Evolutionary conservation across 2,797 vertebrate genomes (phyloP).

Genomic region (Tarsius wallacei): DNA sequence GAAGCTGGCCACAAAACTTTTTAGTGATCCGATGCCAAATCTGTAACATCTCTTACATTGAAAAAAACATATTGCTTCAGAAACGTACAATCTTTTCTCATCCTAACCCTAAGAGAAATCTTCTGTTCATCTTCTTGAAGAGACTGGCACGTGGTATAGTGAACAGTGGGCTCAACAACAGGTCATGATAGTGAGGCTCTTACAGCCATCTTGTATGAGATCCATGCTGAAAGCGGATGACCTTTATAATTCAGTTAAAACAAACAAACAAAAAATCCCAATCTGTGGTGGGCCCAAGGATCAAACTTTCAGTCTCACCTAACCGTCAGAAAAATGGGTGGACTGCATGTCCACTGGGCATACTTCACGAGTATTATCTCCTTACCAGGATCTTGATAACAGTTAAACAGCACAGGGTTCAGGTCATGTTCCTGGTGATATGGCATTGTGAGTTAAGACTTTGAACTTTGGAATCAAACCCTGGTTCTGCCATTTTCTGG

Average conservation of each 20-base stretch:
- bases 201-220: background rate
- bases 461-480: slow-evolving; percentile 45
- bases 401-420: background rate
- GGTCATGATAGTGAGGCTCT: background rate
- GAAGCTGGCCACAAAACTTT: background rate
- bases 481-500: background rate
- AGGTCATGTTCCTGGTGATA: background rate
- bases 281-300: background rate
- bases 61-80: background rate
- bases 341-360: background rate
- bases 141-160: background rate
- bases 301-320: background rate
- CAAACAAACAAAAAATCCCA: background rate
- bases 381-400: background rate
- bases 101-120: background rate
- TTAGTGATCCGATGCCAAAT: background rate
- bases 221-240: background rate
- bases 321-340: background rate
- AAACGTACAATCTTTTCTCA: background rate
- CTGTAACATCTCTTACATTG: background rate
- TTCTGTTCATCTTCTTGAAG: background rate
- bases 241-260: background rate
- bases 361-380: background rate
- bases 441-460: background rate
- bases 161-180: background rate